Percentiles rank a stretch among this genome's conserved stretches.
phyloP scores from a whole-genome alignment of 2,888 invertebrate species.

The Sarcophaga subvicina region DNA sequence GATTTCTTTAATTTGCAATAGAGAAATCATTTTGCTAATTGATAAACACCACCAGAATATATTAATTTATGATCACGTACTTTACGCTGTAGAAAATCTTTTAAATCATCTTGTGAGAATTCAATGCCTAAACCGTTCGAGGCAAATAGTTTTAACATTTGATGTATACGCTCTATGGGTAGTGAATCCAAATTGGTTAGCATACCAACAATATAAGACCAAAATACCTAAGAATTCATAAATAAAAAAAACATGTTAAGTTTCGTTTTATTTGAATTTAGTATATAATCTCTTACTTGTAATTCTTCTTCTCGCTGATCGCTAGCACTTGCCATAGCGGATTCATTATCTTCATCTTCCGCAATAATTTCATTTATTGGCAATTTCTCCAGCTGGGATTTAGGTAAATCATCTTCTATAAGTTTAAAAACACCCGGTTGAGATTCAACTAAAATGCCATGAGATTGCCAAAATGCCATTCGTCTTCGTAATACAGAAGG shows the following conservation, averaged over 20 bases:
- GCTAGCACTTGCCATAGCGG: conserved; percentile 96
- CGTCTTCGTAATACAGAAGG: conserved; percentile 92
- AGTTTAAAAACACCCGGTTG: conserved; percentile 88
- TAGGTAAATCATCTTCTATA: conserved; percentile 86
- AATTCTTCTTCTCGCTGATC: conserved; percentile 97
- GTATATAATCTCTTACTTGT: conserved; percentile 83
- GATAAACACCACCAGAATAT: conserved; percentile 93
- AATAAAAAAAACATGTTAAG: not conserved
- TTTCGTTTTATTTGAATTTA: not conserved
- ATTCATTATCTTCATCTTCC: conserved; percentile 95
- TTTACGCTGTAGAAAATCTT: conserved; percentile 95
- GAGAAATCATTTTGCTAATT: conserved; percentile 87
- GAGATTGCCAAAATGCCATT: conserved; percentile 97
- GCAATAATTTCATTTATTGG: conserved; percentile 84
- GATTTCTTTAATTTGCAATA: conserved; percentile 15
- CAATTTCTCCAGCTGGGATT: conserved; percentile 83
- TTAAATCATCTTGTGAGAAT: conserved; percentile 93
- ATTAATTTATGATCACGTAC: conserved; percentile 94
- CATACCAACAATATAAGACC: conserved; percentile 99
- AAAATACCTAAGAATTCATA: conserved; percentile 84
- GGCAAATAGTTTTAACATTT: conserved; percentile 98
- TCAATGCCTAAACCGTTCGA: conserved; percentile 95
- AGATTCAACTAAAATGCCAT: conserved; percentile 91
- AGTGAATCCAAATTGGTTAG: conserved; percentile 95
- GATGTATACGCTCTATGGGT: conserved; percentile 95